phyloP scores from a whole-genome alignment of 2,888 invertebrate genomes.

The Dendrolimus houi region DNA sequence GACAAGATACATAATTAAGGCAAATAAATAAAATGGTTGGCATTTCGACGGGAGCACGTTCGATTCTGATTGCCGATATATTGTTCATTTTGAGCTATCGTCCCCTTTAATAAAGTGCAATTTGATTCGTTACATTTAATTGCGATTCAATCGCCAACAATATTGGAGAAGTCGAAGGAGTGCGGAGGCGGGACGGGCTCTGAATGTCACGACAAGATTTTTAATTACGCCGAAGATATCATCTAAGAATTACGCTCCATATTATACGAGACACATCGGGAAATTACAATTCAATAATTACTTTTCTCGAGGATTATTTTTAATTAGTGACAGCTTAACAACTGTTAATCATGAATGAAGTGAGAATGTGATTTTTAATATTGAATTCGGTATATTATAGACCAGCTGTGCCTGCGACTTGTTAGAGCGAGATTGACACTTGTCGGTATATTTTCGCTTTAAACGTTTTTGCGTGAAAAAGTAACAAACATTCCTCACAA shows the following conservation, averaged over 20 bases:
- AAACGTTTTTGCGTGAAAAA: too few species aligned
- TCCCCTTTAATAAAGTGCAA: conserved; percentile 69
- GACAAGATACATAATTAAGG: conserved; percentile 78
- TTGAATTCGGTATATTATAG: too few species aligned
- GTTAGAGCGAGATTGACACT: too few species aligned
- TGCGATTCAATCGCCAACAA: conserved; percentile 75
- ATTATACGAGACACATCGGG: conserved; percentile 57
- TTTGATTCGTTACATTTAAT: conserved; percentile 72
- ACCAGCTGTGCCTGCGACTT: too few species aligned
- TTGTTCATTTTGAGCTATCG: conserved; percentile 70
- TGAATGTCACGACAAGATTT: conserved; percentile 77
- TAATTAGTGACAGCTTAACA: conserved; percentile 48
- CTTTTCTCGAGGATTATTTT: conserved; percentile 39
- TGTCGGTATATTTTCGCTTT: too few species aligned
- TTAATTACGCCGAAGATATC: conserved; percentile 74
- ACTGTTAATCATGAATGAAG: conserved; percentile 32
- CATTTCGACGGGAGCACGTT: conserved; percentile 76
- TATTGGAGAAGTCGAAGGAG: conserved; percentile 66
- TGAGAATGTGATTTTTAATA: neutral
- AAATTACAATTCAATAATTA: conserved; percentile 72
- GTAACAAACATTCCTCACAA: too few species aligned
- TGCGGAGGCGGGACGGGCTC: conserved; percentile 68
- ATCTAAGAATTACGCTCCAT: conserved; percentile 65
- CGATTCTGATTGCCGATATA: conserved; percentile 57
- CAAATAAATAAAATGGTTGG: conserved; percentile 76